Evolutionary conservation across 2,888 invertebrate species (phyloP).

Genomic region (Gisinianus flammeolus): DNA sequence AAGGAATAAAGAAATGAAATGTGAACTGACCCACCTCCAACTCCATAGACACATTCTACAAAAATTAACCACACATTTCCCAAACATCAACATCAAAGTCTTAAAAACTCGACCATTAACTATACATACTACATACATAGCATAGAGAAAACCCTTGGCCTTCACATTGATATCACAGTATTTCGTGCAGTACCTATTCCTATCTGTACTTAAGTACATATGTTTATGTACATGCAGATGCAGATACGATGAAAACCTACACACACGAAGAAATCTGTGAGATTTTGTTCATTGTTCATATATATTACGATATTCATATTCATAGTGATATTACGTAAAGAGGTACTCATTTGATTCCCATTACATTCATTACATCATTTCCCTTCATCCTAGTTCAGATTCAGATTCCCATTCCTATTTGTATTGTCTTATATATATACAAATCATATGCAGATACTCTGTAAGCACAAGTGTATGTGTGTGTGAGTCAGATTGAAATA

Average conservation of each 20-base stretch:
- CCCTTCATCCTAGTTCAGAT: background rate
- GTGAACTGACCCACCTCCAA: conserved; percentile 35
- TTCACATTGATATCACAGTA: too few species aligned
- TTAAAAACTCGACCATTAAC: background rate
- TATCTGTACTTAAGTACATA: too few species aligned
- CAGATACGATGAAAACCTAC: background rate
- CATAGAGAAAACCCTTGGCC: background rate
- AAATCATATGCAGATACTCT: too few species aligned
- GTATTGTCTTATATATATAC: background rate
- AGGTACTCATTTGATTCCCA: conserved; percentile 21
- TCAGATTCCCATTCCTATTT: background rate
- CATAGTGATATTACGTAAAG: background rate
- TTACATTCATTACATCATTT: conserved; percentile 7
- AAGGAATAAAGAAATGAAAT: conserved; percentile 19
- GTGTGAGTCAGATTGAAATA: too few species aligned
- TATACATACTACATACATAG: too few species aligned
- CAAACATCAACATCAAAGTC: background rate
- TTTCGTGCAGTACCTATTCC: too few species aligned
- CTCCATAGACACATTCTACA: background rate
- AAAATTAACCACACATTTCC: background rate
- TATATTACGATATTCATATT: background rate
- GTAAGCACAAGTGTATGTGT: too few species aligned
- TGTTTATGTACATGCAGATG: background rate
- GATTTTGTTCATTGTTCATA: background rate
- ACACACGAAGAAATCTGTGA: background rate